Conservation (phyloP, 2,888 invertebrate genomes). For the Cosmia trapezina region DNA sequence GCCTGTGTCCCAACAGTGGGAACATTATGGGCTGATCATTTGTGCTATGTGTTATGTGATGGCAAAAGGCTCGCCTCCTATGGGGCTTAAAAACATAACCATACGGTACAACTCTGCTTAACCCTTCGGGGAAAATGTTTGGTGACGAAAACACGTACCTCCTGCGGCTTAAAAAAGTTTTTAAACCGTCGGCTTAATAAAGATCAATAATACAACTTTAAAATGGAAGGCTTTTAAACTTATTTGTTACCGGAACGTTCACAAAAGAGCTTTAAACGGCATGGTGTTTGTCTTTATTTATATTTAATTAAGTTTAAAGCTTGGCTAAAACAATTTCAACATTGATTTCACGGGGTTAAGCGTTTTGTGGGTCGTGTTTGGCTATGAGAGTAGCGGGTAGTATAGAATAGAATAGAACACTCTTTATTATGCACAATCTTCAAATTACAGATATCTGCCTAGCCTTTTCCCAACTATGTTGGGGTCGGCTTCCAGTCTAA, state of each 20-base stretch:
- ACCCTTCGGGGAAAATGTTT: too few relatives aligned
- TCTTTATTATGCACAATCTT: too few relatives aligned
- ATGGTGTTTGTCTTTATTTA: slow-evolving; percentile 63
- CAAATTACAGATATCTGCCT: too few relatives aligned
- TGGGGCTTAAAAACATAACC: neutral
- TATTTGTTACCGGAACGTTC: slow-evolving; percentile 39
- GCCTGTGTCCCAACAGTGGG: too few relatives aligned
- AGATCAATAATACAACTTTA: slow-evolving; percentile 21
- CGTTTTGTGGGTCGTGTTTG: slow-evolving; percentile 53
- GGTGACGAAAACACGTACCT: neutral
- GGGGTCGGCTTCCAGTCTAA: too few relatives aligned
- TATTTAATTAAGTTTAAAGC: slow-evolving; percentile 65
- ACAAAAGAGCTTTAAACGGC: slow-evolving; percentile 39
- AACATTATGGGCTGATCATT: too few relatives aligned
- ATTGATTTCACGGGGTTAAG: slow-evolving; percentile 66
- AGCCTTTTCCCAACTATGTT: too few relatives aligned
- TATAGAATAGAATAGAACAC: too few relatives aligned
- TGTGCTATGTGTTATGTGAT: too few relatives aligned
- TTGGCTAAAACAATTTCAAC: slow-evolving; percentile 61
- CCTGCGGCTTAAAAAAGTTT: neutral
- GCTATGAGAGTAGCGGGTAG: slow-evolving; percentile 33
- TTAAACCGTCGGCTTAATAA: neutral
- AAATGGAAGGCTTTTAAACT: slow-evolving; percentile 30
- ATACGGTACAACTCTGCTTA: neutral
- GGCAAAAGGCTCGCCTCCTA: too few relatives aligned